These are phyloP conservation scores for Zaprionus ornatus DNA, from an alignment of 1,140 invertebrate species.

Conservation along the genomic window DNA sequence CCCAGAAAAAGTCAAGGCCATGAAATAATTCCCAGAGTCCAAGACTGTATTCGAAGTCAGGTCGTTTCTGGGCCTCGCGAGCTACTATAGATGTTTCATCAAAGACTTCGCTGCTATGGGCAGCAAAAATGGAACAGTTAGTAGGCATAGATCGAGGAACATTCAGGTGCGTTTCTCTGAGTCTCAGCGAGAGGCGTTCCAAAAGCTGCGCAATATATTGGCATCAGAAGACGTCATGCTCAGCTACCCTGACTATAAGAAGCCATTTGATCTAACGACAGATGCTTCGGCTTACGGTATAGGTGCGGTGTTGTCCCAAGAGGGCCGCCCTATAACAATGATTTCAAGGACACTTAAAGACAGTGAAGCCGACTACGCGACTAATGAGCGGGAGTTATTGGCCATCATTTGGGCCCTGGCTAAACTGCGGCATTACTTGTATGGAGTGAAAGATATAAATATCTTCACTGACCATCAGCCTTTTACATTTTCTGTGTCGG, in stretches of 20 bases:
- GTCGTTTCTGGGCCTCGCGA: background rate
- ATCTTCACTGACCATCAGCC: constrained; percentile 23
- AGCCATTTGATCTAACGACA: background rate
- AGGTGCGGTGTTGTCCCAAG: background rate
- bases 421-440: background rate
- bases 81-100: background rate
- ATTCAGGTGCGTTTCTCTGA: no score
- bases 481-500: constrained; percentile 18
- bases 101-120: background rate
- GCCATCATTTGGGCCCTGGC: background rate
- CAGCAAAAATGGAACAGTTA: constrained; percentile 21
- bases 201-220: no score
- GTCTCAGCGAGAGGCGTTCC: no score
- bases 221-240: no score
- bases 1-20: background rate
- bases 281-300: background rate
- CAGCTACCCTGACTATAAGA: background rate
- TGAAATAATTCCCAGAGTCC: background rate
- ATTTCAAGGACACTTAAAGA: background rate
- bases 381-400: background rate
- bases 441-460: constrained; percentile 5
- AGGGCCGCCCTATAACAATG: background rate
- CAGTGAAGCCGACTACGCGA: background rate
- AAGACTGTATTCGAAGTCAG: background rate
- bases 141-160: constrained; percentile 10